Conservation (phyloP, 2,888 invertebrate genomes). For the Aleiodes alternator region DNA sequence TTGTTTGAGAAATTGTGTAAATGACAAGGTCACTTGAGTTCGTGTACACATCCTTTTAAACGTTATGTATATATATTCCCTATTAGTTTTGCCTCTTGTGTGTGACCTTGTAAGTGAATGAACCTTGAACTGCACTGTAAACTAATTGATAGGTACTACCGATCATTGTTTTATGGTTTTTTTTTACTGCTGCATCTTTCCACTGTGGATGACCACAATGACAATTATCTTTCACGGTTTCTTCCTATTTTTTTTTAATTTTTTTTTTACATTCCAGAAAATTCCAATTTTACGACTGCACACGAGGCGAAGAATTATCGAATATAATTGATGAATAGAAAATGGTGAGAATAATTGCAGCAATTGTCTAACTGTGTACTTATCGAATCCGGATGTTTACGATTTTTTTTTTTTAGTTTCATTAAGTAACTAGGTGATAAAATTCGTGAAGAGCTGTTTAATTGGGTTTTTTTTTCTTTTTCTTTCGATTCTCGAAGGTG, state of each 20-base stretch:
- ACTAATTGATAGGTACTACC: slow-evolving; percentile 25
- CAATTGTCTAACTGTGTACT: background rate
- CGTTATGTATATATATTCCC: background rate
- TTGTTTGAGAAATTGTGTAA: slow-evolving; percentile 45
- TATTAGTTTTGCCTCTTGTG: slow-evolving; percentile 17
- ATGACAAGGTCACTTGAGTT: slow-evolving; percentile 43
- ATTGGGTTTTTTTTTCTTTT: no score
- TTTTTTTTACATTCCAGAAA: slow-evolving; percentile 2
- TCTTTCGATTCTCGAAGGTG: no score
- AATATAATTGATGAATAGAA: slow-evolving; percentile 8
- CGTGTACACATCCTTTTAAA: slow-evolving; percentile 33
- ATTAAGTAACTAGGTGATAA: no score
- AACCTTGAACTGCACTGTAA: slow-evolving; percentile 27
- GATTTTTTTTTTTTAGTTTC: background rate
- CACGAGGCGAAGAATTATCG: background rate
- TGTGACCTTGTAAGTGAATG: slow-evolving; percentile 5
- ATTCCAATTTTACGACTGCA: background rate
- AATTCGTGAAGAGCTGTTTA: no score
- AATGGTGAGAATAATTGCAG: background rate
- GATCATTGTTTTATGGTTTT: slow-evolving; percentile 3
- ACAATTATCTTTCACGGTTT: slow-evolving; percentile 1
- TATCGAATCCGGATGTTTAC: background rate
- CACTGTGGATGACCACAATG: no score
- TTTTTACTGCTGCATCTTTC: background rate
- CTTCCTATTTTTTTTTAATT: slow-evolving; percentile 9